Conservation (phyloP, 1,140 invertebrate species). For the Trichonephila clavipes region DNA sequence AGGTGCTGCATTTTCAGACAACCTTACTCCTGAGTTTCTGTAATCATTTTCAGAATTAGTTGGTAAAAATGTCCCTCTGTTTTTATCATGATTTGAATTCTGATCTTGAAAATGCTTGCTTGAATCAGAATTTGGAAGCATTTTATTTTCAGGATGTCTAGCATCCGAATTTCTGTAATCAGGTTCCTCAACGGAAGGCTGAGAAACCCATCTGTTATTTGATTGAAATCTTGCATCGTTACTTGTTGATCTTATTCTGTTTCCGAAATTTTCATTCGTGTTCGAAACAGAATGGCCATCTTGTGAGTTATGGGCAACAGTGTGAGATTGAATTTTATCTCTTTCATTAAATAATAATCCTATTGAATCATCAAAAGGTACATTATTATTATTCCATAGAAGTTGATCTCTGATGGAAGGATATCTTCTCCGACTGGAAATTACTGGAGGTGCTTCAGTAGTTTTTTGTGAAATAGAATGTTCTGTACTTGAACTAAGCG, state of each 20-base stretch:
- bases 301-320: too few relatives aligned
- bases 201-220: not conserved
- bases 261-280: not conserved
- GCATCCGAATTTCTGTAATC: not conserved
- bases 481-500: not conserved
- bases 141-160: not conserved
- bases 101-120: not conserved
- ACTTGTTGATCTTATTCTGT: not conserved
- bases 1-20: too few relatives aligned
- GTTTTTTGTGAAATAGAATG: not conserved
- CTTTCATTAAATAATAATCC: not conserved
- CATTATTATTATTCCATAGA: not conserved
- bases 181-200: not conserved
- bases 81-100: not conserved
- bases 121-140: not conserved
- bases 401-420: constrained; percentile 57
- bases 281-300: not conserved
- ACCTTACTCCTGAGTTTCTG: too few relatives aligned
- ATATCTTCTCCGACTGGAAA: constrained; percentile 15
- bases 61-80: too few relatives aligned
- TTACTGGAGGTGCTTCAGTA: not conserved
- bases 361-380: not conserved
- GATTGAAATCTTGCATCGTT: not conserved
- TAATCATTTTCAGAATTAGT: too few relatives aligned
- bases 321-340: not conserved